phyloP scores from a whole-genome alignment of 1,140 invertebrate species.

The Trichoplusia ni region DNA sequence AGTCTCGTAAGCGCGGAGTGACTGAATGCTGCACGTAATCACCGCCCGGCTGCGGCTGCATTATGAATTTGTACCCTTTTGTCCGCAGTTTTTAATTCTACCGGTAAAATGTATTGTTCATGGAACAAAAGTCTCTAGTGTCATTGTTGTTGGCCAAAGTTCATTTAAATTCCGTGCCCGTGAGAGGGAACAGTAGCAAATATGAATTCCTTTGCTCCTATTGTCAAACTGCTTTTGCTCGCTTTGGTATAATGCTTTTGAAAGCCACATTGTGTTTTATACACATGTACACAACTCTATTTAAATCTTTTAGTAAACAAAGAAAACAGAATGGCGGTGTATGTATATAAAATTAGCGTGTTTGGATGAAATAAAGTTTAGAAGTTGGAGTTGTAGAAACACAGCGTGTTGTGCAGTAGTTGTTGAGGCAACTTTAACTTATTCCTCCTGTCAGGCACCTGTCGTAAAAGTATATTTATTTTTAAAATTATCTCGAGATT shows the following conservation, averaged over 20 bases:
- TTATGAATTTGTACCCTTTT: conserved; percentile 79
- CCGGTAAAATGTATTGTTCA: conserved; percentile 78
- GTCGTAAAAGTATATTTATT: too few relatives aligned
- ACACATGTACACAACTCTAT: conserved; percentile 37
- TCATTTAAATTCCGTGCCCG: conserved; percentile 77
- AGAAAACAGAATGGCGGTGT: conserved; percentile 7
- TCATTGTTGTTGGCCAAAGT: conserved; percentile 79
- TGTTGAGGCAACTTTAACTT: too few relatives aligned
- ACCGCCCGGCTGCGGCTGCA: conserved; percentile 59
- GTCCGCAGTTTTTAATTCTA: conserved; percentile 76
- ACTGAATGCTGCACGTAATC: conserved; percentile 41
- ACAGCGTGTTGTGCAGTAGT: background rate
- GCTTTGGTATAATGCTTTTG: conserved; percentile 63
- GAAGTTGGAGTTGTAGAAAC: background rate
- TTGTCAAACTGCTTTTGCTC: conserved; percentile 70
- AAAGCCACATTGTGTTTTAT: conserved; percentile 57
- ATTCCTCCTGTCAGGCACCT: too few relatives aligned
- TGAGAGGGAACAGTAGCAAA: conserved; percentile 77
- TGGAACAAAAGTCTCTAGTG: conserved; percentile 74
- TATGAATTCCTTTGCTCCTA: conserved; percentile 76
- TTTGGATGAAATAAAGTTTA: conserved; percentile 17
- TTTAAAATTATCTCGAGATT: too few relatives aligned
- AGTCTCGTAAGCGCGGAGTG: conserved; percentile 2
- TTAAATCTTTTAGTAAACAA: conserved; percentile 32
- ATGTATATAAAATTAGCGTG: background rate